phyloP scores from a whole-genome alignment of 2,797 vertebrate species.

The Alauda arvensis region DNA sequence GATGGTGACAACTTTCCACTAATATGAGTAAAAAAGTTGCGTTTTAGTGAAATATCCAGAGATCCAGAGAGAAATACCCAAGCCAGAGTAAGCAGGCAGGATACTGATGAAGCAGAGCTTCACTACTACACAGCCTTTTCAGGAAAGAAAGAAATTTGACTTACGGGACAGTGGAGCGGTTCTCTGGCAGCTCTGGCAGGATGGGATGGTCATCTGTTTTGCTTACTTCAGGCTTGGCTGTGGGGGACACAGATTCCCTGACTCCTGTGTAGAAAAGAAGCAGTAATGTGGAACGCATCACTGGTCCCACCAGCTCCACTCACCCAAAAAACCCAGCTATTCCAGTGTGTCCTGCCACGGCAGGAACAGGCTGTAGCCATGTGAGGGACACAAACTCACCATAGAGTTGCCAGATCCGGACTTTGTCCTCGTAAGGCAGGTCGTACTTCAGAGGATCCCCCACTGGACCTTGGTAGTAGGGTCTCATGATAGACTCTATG shows the following conservation, averaged over 20 bases:
- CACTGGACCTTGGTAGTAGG: conserved; percentile 95
- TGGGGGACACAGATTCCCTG: conserved; percentile 92
- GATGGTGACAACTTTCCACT: not conserved
- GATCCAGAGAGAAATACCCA: not conserved
- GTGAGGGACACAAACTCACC: conserved; percentile 74
- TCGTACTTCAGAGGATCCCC: conserved; percentile 94
- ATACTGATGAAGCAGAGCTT: not conserved
- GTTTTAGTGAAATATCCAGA: not conserved
- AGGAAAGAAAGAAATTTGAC: conserved; percentile 30
- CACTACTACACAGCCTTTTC: not conserved
- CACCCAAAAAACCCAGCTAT: not conserved
- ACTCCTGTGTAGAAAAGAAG: conserved; percentile 76
- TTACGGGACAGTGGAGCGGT: conserved; percentile 85
- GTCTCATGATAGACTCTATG: conserved; percentile 92
- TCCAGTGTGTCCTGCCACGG: fast-evolving
- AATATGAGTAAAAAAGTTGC: not conserved
- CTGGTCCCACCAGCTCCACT: not conserved
- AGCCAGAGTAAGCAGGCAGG: not conserved
- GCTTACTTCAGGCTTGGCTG: conserved; percentile 75
- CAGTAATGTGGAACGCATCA: not conserved
- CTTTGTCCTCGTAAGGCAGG: conserved; percentile 91
- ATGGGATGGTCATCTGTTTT: conserved; percentile 83
- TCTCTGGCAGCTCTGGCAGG: conserved; percentile 85
- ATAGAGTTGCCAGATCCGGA: conserved; percentile 94
- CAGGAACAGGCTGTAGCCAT: fast-evolving